Evolutionary conservation across 2,888 invertebrate species (phyloP).

Genomic region (Aphodius granarius): DNA sequence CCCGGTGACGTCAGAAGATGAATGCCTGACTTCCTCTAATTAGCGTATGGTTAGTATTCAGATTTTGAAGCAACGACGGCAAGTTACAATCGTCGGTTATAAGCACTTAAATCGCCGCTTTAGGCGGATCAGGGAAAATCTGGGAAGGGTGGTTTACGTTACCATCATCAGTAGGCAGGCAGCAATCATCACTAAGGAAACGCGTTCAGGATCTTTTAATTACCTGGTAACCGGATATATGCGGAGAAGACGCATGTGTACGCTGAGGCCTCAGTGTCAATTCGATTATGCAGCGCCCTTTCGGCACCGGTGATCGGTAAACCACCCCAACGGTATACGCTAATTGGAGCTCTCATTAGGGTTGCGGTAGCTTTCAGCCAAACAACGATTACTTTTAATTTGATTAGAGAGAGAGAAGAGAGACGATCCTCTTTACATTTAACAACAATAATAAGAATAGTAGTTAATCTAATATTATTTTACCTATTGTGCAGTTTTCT

Average conservation of each 20-base stretch:
- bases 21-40: not conserved
- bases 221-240: not conserved
- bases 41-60: not conserved
- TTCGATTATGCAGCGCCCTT: not conserved
- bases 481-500: too few relatives aligned
- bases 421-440: too few relatives aligned
- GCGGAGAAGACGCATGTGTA: not conserved
- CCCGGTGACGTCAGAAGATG: not conserved
- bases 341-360: not conserved
- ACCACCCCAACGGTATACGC: not conserved
- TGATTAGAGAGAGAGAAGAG: too few relatives aligned
- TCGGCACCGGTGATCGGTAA: not conserved
- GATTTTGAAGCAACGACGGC: not conserved
- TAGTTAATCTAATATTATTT: too few relatives aligned
- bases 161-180: not conserved
- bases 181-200: not conserved
- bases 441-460: too few relatives aligned
- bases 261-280: not conserved
- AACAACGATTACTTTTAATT: too few relatives aligned
- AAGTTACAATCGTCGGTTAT: not conserved
- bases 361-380: too few relatives aligned
- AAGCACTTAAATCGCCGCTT: not conserved
- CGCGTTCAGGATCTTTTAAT: not conserved
- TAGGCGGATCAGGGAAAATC: not conserved
- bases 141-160: not conserved